phyloP scores from a whole-genome alignment of 2,797 vertebrate species.

The Thripadectes ignobilis region DNA sequence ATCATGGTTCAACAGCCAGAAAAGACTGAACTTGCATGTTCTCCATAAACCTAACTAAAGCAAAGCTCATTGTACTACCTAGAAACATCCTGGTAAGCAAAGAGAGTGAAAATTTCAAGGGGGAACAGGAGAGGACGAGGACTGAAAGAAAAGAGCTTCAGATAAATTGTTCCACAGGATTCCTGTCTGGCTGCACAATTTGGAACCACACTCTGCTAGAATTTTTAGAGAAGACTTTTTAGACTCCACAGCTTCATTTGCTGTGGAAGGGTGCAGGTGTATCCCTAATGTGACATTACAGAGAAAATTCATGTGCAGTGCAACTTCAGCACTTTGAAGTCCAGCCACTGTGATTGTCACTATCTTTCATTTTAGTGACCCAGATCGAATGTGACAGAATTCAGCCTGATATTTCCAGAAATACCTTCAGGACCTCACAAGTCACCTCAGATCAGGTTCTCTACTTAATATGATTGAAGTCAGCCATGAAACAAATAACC shows the following conservation, averaged over 20 bases:
- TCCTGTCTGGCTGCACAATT: background rate
- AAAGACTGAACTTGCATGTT: background rate
- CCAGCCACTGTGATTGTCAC: background rate
- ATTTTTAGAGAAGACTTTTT: background rate
- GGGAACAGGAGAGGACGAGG: background rate
- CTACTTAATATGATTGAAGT: background rate
- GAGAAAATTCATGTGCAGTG: background rate
- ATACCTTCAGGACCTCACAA: background rate
- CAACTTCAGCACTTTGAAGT: background rate
- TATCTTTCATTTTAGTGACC: background rate
- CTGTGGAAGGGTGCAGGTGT: background rate
- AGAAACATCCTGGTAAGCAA: background rate
- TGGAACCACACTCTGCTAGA: background rate
- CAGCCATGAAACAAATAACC: background rate
- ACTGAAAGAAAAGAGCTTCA: background rate
- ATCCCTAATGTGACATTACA: background rate
- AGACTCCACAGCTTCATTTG: background rate
- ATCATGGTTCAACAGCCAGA: background rate
- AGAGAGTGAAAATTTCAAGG: background rate
- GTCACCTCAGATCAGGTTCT: background rate
- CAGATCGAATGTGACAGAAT: background rate
- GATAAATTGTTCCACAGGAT: background rate
- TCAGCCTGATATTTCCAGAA: background rate
- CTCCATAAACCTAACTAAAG: background rate
- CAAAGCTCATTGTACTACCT: background rate